phyloP scores from a whole-genome alignment of 2,797 vertebrate genomes.

The Liasis olivaceus region DNA sequence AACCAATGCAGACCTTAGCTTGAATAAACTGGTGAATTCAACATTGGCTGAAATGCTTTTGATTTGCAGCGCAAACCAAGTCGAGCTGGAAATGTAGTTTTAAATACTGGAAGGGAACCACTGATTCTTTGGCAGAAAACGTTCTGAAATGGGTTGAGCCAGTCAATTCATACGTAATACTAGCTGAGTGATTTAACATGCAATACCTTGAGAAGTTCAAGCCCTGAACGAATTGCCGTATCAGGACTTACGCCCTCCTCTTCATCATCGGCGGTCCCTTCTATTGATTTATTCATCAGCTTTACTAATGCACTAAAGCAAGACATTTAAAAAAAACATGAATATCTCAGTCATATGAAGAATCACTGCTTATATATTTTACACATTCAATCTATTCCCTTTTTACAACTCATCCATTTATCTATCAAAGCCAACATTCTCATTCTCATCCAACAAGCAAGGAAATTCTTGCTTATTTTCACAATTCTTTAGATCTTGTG shows the following conservation, averaged over 20 bases:
- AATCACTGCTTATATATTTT: not conserved
- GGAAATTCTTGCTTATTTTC: not conserved
- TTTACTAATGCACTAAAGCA: conserved; percentile 91
- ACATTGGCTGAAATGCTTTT: not conserved
- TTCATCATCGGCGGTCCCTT: conserved; percentile 96
- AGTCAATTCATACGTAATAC: not conserved
- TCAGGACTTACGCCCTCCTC: conserved; percentile 98
- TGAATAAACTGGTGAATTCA: not conserved
- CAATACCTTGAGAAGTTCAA: conserved; percentile 96
- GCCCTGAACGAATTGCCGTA: conserved; percentile 94
- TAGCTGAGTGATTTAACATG: not conserved
- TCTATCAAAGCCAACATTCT: not conserved
- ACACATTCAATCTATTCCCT: not conserved
- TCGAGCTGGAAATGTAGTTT: not conserved
- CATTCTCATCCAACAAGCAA: not conserved
- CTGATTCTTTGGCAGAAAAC: not conserved
- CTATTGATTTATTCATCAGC: conserved; percentile 97
- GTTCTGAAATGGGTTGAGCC: not conserved
- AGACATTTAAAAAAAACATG: not conserved
- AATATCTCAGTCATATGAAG: not conserved
- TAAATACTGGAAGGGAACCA: not conserved
- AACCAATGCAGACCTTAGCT: not conserved
- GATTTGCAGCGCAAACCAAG: not conserved
- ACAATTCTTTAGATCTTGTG: not conserved
- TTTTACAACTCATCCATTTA: not conserved